A percentile compares a stretch with the other conserved stretches of the same genome.
These are phyloP conservation scores for Phoxinus phoxinus DNA, from an alignment of 2,113 vertebrate genomes.

Conservation along the genomic window DNA sequence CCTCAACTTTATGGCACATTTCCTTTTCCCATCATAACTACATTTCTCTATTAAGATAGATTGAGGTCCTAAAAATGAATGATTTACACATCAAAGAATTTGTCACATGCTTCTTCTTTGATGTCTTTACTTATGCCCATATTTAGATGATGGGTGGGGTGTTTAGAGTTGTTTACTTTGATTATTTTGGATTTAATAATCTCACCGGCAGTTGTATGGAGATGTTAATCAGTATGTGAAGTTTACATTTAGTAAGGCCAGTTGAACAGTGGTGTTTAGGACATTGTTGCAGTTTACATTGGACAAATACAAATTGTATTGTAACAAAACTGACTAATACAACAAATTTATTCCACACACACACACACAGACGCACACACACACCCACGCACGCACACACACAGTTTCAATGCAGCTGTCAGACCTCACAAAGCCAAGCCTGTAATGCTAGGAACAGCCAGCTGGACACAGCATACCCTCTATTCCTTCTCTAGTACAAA, in stretches of 20 bases:
- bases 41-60: slow-evolving; percentile 49
- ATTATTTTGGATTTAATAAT: slow-evolving; percentile 50
- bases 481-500: slow-evolving; percentile 62
- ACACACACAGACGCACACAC: slow-evolving; percentile 55
- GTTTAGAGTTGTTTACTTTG: slow-evolving; percentile 32
- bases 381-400: slow-evolving; percentile 77
- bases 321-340: slow-evolving; percentile 25
- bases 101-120: slow-evolving; percentile 17
- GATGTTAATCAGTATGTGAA: slow-evolving; percentile 43
- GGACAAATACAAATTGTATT: not conserved
- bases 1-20: slow-evolving; percentile 54
- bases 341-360: slow-evolving; percentile 22
- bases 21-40: slow-evolving; percentile 53
- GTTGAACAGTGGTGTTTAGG: slow-evolving; percentile 1
- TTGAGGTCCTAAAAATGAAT: slow-evolving; percentile 46
- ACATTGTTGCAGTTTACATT: not conserved
- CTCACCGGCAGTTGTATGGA: slow-evolving; percentile 25
- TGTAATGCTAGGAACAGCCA: slow-evolving; percentile 87
- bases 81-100: slow-evolving; percentile 54
- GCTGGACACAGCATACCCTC: slow-evolving; percentile 80
- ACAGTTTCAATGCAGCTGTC: slow-evolving; percentile 85
- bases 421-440: slow-evolving; percentile 85
- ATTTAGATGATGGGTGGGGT: slow-evolving; percentile 51
- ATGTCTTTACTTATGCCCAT: slow-evolving; percentile 48
- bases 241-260: slow-evolving; percentile 1